Conservation (phyloP, 2,113 vertebrate species). For the Calonectris borealis region DNA sequence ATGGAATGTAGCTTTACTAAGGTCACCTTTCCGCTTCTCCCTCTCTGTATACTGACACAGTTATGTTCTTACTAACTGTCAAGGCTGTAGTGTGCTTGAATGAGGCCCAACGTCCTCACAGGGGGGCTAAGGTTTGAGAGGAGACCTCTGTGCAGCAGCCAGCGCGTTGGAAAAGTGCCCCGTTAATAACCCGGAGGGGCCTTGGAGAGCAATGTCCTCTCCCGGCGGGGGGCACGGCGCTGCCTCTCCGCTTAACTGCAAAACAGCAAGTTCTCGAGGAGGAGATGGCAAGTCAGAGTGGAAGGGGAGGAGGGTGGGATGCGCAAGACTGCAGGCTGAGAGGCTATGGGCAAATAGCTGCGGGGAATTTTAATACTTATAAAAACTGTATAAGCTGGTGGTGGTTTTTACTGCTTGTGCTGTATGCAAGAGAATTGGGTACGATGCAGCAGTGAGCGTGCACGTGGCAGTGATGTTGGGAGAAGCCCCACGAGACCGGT, state of each 20-base stretch:
- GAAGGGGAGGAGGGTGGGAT: not conserved
- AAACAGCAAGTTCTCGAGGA: not conserved
- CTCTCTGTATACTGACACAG: not conserved
- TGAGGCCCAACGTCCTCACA: not conserved
- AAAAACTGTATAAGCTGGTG: not conserved
- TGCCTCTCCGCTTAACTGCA: not conserved
- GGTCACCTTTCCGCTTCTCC: not conserved
- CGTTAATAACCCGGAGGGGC: accelerated
- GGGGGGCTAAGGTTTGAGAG: not conserved
- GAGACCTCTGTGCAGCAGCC: not conserved
- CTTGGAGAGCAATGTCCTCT: not conserved
- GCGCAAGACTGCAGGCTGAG: not conserved
- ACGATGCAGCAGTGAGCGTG: accelerated
- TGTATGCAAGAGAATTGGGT: accelerated
- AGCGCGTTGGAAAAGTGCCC: not conserved
- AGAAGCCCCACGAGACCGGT: not conserved
- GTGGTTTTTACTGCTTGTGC: not conserved
- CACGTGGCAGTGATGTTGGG: not conserved
- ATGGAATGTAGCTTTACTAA: not conserved
- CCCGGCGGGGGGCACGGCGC: accelerated
- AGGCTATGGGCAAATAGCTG: not conserved
- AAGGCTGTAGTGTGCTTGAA: not conserved
- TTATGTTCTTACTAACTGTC: not conserved
- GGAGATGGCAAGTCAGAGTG: not conserved
- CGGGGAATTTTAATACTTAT: not conserved